phyloP scores from a whole-genome alignment of 2,888 invertebrate species.

The Orgyia antiqua region DNA sequence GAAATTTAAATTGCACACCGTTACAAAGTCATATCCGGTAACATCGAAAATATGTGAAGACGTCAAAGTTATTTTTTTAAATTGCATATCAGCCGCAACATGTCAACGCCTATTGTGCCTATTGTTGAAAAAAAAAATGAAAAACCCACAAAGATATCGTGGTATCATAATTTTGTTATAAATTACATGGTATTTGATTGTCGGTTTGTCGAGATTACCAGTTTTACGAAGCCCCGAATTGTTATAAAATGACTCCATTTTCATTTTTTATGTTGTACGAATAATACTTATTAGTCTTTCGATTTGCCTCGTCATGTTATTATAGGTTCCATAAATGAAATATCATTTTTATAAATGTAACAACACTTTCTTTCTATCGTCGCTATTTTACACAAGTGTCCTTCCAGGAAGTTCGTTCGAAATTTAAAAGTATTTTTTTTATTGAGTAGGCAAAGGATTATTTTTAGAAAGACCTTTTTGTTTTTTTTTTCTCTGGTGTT shows the following conservation, averaged over 20 bases:
- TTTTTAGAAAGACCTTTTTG: constrained; percentile 18
- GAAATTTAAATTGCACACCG: constrained; percentile 52
- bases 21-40: constrained; percentile 60
- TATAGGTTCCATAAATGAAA: constrained; percentile 56
- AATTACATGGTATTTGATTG: constrained; percentile 68
- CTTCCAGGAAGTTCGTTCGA: constrained; percentile 30
- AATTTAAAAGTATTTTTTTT: constrained; percentile 24
- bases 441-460: constrained; percentile 18
- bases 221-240: constrained; percentile 58
- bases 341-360: constrained; percentile 49
- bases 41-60: constrained; percentile 43
- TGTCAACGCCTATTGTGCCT: constrained; percentile 70
- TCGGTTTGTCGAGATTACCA: constrained; percentile 69
- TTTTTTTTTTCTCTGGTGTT: constrained; percentile 27
- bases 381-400: constrained; percentile 25
- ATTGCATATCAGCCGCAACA: constrained; percentile 60
- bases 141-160: constrained; percentile 59
- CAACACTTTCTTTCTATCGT: constrained; percentile 38
- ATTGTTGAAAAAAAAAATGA: constrained; percentile 35
- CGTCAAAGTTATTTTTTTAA: constrained; percentile 50
- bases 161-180: constrained; percentile 68
- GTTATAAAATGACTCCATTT: constrained; percentile 70
- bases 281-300: constrained; percentile 64
- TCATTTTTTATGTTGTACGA: constrained; percentile 55
- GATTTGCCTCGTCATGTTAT: constrained; percentile 57